Evolutionary conservation across 2,113 vertebrate genomes (phyloP).

Genomic region (Pampusana beccarii): DNA sequence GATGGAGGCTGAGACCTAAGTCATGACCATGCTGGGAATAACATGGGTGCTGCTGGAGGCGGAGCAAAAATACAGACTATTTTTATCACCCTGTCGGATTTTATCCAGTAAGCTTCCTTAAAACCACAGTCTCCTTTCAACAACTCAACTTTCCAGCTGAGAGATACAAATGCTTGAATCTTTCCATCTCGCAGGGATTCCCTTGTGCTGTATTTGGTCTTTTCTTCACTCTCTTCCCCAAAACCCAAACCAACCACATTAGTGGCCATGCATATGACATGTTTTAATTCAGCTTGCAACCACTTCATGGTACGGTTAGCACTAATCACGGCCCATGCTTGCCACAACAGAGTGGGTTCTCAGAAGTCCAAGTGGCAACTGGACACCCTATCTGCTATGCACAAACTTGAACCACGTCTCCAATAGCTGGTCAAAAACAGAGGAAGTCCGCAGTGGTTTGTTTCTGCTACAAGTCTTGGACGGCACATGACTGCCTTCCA

Average conservation of each 20-base stretch:
- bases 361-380: not conserved
- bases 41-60: slow-evolving; percentile 72
- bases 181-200: slow-evolving; percentile 31
- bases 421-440: not conserved
- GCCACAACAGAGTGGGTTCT: not conserved
- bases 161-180: slow-evolving; percentile 44
- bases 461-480: not conserved
- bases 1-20: slow-evolving; percentile 63
- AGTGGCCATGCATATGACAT: not conserved
- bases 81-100: slow-evolving; percentile 81
- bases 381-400: not conserved
- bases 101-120: slow-evolving; percentile 71
- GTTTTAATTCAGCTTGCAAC: slow-evolving; percentile 35
- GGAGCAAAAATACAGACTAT: slow-evolving; percentile 68
- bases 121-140: slow-evolving; percentile 78
- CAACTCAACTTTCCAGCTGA: slow-evolving; percentile 70
- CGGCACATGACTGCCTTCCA: not conserved
- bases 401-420: not conserved
- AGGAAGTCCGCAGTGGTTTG: not conserved
- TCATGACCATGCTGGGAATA: slow-evolving; percentile 54
- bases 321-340: slow-evolving; percentile 16
- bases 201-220: slow-evolving; percentile 18
- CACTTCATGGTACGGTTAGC: not conserved
- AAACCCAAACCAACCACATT: not conserved
- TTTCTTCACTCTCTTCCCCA: not conserved